Evolutionary conservation across 2,888 invertebrate genomes (phyloP).

Genomic region (Acleris emargana): DNA sequence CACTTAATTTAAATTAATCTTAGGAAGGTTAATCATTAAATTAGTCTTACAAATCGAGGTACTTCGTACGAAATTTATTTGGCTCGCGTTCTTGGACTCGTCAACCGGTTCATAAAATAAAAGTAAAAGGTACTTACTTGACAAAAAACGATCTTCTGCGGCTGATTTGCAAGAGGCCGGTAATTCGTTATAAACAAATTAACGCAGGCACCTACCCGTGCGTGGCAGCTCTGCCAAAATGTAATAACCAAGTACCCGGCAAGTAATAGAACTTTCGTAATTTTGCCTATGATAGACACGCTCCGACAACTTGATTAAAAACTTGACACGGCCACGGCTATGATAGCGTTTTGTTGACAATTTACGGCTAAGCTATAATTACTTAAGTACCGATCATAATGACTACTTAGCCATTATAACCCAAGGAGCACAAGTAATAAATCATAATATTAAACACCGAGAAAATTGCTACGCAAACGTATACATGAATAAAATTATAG

Average conservation of each 20-base stretch:
- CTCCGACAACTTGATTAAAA: constrained; percentile 21
- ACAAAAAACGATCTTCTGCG: too few species aligned
- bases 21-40: too few species aligned
- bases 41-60: too few species aligned
- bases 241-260: neutral
- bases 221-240: neutral
- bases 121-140: too few species aligned
- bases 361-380: constrained; percentile 26
- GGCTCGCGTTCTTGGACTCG: too few species aligned
- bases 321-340: constrained; percentile 1
- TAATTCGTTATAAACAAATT: too few species aligned
- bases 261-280: constrained; percentile 6
- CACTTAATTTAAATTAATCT: too few species aligned
- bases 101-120: too few species aligned
- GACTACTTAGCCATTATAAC: constrained; percentile 28
- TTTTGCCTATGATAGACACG: constrained; percentile 14
- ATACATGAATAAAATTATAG: constrained; percentile 25
- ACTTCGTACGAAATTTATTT: too few species aligned
- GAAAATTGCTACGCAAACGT: constrained; percentile 30
- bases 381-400: constrained; percentile 27
- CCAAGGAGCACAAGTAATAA: constrained; percentile 39
- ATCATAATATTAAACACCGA: constrained; percentile 19
- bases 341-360: constrained; percentile 24
- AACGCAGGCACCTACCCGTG: neutral
- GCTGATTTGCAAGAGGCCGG: too few species aligned